Conservation (phyloP, 2,797 vertebrate genomes). For the Diceros bicornis region DNA sequence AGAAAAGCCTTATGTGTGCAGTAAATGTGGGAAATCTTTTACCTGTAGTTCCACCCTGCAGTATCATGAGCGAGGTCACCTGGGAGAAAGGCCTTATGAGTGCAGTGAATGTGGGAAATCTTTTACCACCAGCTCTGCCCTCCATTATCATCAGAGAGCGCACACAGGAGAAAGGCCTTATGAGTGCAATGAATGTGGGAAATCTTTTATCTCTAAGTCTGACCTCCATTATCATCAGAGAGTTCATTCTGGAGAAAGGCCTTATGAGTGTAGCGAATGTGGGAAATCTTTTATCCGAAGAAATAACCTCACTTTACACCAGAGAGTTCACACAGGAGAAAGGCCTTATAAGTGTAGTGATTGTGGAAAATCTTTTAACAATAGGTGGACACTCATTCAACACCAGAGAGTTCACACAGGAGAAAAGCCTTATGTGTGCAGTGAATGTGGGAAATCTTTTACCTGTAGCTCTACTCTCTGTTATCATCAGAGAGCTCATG, state of each 20-base stretch:
- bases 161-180: no score
- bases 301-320: background rate
- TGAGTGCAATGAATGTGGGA: no score
- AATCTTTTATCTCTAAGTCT: no score
- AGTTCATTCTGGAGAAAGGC: no score
- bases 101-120: no score
- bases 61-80: background rate
- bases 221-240: no score
- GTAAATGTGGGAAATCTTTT: background rate
- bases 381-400: no score
- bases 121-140: background rate
- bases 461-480: background rate
- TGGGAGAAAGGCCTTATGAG: no score
- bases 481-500: constrained; percentile 12
- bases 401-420: background rate
- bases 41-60: background rate
- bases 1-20: no score
- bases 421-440: no score
- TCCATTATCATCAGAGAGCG: background rate
- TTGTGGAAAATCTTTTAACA: constrained; percentile 3
- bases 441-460: background rate
- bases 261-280: background rate
- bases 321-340: background rate
- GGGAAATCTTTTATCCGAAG: background rate
- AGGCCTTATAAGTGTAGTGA: background rate